Percentiles rank a stretch among this genome's conserved stretches.
These are phyloP conservation scores for Trachelus stipa DNA, from an alignment of 2,888 invertebrate genomes.

Conservation along the genomic window DNA sequence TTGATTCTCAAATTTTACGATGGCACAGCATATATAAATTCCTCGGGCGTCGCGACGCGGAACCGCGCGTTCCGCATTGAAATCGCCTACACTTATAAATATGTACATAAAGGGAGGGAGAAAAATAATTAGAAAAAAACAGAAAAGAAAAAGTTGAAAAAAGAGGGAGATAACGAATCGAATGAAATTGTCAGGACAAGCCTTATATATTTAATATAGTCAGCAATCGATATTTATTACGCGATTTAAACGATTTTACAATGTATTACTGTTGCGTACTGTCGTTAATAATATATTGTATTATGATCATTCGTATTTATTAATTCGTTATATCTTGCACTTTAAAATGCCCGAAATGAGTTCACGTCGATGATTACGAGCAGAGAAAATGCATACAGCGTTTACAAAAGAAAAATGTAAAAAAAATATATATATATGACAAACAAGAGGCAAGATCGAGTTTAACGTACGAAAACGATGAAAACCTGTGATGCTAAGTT, in stretches of 20 bases:
- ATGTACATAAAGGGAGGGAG: constrained; percentile 32
- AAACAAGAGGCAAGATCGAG: no score
- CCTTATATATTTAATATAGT: constrained; percentile 34
- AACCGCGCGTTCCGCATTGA: constrained; percentile 26
- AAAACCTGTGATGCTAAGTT: constrained; percentile 32
- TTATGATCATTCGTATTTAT: constrained; percentile 16
- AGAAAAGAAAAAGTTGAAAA: constrained; percentile 11
- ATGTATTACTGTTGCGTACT: constrained; percentile 6
- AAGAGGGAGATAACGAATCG: neutral
- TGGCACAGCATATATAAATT: no score
- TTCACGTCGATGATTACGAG: constrained; percentile 21
- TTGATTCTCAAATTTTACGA: no score
- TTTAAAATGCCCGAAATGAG: constrained; percentile 28
- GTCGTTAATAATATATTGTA: constrained; percentile 16
- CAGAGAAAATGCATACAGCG: constrained; percentile 30
- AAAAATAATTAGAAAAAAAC: constrained; percentile 6
- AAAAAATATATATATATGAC: no score
- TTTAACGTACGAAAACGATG: neutral
- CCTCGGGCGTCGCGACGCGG: constrained; percentile 22
- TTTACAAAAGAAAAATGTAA: no score
- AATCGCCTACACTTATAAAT: constrained; percentile 36
- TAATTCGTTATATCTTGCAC: constrained; percentile 28
- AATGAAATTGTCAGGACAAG: constrained; percentile 25
- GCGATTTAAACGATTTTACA: constrained; percentile 8
- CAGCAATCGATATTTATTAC: constrained; percentile 36